These are phyloP conservation scores for Azemiops feae DNA, from an alignment of 2,113 vertebrate species.

Conservation along the genomic window DNA sequence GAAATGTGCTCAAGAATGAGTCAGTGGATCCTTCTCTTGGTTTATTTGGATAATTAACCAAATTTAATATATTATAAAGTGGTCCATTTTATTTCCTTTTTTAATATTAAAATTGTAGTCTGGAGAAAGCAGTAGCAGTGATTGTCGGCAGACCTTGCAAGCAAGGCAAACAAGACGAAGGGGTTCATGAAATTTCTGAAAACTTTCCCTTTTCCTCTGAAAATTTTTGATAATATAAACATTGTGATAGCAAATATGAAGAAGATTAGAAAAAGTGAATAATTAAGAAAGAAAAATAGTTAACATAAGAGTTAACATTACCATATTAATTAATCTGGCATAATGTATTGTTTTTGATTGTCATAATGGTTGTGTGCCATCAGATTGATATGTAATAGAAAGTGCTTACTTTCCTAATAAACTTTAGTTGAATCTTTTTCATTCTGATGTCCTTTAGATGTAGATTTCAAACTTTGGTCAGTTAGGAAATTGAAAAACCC, in stretches of 20 bases:
- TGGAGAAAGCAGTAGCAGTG: background rate
- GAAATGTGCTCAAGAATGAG: background rate
- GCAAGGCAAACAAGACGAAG: background rate
- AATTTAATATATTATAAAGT: background rate
- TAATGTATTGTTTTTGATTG: background rate
- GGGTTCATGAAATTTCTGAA: background rate
- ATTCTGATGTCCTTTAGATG: background rate
- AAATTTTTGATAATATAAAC: background rate
- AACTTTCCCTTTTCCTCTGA: background rate
- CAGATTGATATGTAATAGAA: background rate
- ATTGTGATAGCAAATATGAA: background rate
- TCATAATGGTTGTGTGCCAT: background rate
- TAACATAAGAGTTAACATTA: background rate
- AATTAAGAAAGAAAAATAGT: background rate
- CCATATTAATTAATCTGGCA: background rate
- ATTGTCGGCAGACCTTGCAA: background rate
- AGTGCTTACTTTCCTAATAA: background rate
- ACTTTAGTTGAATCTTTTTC: background rate
- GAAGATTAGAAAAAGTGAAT: background rate
- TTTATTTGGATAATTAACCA: background rate
- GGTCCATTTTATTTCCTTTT: background rate
- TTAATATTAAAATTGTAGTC: background rate
- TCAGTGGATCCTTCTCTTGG: background rate
- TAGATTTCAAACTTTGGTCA: background rate
- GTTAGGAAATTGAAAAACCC: background rate